Conservation (phyloP, 2,797 vertebrate species). For the Clangula hyemalis region DNA sequence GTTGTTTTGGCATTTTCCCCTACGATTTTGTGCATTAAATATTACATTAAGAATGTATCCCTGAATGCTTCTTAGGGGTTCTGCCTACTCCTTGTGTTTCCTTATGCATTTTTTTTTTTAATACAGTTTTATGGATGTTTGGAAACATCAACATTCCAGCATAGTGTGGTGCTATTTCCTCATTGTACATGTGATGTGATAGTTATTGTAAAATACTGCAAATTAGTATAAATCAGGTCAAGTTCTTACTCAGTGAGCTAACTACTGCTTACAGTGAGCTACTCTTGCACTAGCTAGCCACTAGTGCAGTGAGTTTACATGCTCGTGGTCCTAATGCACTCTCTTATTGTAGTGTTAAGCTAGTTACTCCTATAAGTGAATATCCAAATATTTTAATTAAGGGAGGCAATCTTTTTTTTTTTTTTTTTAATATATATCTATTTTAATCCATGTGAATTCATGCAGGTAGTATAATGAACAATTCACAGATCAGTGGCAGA, state of each 20-base stretch:
- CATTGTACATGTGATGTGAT: neutral
- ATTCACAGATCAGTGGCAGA: neutral
- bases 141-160: neutral
- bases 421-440: too few species aligned
- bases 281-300: neutral
- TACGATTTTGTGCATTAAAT: neutral
- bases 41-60: slow-evolving; percentile 1
- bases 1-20: neutral
- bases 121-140: neutral
- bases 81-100: neutral
- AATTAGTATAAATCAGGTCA: neutral
- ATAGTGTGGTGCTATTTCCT: neutral
- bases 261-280: too few species aligned
- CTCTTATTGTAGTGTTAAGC: neutral
- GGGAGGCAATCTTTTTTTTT: neutral
- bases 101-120: neutral
- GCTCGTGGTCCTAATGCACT: neutral
- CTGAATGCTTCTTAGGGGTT: neutral
- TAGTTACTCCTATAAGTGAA: neutral
- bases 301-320: neutral
- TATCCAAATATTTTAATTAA: neutral
- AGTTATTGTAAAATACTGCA: neutral
- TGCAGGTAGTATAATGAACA: neutral
- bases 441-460: accelerated
- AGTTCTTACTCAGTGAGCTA: neutral